These are phyloP conservation scores for Drosophila repleta DNA, from an alignment of 1,140 invertebrate species.

Conservation along the genomic window DNA sequence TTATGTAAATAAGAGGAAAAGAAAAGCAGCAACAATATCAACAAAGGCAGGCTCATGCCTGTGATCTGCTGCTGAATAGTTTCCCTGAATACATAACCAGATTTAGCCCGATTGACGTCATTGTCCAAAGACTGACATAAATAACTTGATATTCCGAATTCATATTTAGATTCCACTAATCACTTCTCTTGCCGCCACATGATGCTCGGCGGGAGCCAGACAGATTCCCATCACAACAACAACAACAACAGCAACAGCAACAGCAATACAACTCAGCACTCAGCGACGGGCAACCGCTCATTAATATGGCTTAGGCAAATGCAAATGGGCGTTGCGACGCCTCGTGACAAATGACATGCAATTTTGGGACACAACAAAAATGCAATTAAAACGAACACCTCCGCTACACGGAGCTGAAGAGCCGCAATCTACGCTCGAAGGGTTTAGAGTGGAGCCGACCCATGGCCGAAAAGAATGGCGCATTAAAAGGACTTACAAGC, in stretches of 20 bases:
- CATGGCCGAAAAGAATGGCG: constrained; percentile 34
- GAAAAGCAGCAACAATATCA: background rate
- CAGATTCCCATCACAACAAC: constrained; percentile 43
- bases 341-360: constrained; percentile 76
- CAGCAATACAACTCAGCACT: constrained; percentile 16
- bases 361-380: constrained; percentile 71
- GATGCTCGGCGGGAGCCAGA: background rate
- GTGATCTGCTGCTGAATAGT: background rate
- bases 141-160: background rate
- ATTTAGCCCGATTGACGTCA: background rate
- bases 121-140: background rate
- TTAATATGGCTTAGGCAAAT: constrained; percentile 77
- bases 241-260: constrained; percentile 29
- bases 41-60: background rate
- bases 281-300: constrained; percentile 44
- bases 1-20: background rate
- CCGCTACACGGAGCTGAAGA: constrained; percentile 1
- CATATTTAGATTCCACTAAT: constrained; percentile 15
- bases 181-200: background rate
- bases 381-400: constrained; percentile 73
- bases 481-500: constrained; percentile 54
- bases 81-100: background rate
- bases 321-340: constrained; percentile 43
- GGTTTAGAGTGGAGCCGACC: constrained; percentile 31
- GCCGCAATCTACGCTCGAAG: constrained; percentile 28